Percentiles rank a stretch among this genome's conserved stretches.
phyloP scores from a whole-genome alignment of 2,113 vertebrate species.

The Hystrix cristata region DNA sequence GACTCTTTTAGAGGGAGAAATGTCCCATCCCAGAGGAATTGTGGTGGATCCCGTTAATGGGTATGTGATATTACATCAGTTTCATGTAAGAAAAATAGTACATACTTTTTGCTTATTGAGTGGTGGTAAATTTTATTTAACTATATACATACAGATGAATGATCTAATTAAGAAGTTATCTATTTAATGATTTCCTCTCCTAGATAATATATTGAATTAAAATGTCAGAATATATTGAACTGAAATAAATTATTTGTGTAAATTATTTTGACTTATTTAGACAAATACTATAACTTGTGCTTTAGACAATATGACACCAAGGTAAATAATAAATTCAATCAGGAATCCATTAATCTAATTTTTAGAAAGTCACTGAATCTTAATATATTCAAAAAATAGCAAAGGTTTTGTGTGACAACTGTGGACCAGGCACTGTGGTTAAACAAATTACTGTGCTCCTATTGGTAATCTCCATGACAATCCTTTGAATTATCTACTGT shows the following conservation, averaged over 20 bases:
- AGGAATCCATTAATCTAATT: constrained; percentile 3
- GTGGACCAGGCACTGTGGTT: background rate
- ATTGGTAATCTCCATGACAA: background rate
- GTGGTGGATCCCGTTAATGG: constrained; percentile 97
- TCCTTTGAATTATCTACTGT: background rate
- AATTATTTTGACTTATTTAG: background rate
- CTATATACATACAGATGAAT: background rate
- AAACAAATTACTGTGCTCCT: background rate
- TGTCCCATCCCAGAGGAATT: constrained; percentile 98
- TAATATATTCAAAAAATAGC: background rate
- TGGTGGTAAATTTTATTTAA: background rate
- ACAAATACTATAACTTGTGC: background rate
- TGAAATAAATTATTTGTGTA: constrained; percentile 1
- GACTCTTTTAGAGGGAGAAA: constrained; percentile 96
- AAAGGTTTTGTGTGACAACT: background rate
- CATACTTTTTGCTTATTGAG: background rate
- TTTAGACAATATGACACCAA: background rate
- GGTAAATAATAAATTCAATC: background rate
- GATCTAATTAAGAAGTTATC: background rate
- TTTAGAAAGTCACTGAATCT: background rate
- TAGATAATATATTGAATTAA: background rate
- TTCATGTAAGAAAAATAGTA: background rate
- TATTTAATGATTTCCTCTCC: background rate
- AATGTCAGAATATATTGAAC: background rate
- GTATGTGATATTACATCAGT: constrained; percentile 85